A percentile compares a stretch with the other conserved stretches of the same genome.
Evolutionary conservation across 2,113 vertebrate genomes (phyloP).

Genomic region (Prolemur simus): DNA sequence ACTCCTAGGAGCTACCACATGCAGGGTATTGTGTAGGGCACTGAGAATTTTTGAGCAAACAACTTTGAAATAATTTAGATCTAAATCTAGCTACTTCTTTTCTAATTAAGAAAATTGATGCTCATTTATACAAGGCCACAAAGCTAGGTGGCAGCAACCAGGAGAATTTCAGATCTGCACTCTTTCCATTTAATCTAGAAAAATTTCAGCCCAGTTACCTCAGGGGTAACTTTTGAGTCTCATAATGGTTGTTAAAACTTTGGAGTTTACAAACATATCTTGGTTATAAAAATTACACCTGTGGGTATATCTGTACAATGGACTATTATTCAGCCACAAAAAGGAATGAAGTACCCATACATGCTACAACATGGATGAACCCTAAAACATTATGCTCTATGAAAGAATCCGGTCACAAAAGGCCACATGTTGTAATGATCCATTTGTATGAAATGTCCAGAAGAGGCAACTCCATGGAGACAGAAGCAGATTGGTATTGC

Average conservation of each 20-base stretch:
- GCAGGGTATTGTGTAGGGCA: background rate
- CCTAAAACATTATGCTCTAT: background rate
- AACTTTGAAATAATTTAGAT: background rate
- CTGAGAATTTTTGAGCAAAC: background rate
- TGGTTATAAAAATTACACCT: background rate
- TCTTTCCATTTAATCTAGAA: background rate
- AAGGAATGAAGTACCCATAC: background rate
- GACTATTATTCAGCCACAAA: background rate
- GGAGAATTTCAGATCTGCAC: background rate
- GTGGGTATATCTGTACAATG: background rate
- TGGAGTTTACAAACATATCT: background rate
- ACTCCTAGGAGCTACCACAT: background rate
- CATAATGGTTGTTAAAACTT: background rate
- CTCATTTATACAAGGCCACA: background rate
- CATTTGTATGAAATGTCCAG: background rate
- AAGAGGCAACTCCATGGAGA: background rate
- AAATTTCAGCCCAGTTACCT: background rate
- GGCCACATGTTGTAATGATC: background rate
- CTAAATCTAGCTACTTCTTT: slow-evolving; percentile 17
- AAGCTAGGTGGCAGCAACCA: background rate
- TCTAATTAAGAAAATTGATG: background rate
- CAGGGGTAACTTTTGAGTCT: background rate
- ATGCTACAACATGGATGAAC: background rate
- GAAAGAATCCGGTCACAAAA: background rate
- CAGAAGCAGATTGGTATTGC: background rate